phyloP scores from a whole-genome alignment of 2,888 invertebrate species.

The Deilephila porcellus region DNA sequence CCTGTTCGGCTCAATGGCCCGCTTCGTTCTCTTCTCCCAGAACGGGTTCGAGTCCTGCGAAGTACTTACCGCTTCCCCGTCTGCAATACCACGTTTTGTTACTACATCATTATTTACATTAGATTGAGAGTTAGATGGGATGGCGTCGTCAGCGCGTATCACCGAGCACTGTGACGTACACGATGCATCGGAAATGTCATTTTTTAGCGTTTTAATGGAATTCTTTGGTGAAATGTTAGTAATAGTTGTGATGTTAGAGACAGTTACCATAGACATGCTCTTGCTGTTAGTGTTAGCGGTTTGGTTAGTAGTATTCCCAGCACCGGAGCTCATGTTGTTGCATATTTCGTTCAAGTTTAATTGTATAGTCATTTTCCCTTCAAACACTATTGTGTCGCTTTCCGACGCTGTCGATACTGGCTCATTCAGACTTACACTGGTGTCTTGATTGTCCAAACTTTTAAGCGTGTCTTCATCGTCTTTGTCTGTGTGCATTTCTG shows the following conservation, averaged over 20 bases:
- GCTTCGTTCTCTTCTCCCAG: constrained; percentile 76
- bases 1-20: constrained; percentile 76
- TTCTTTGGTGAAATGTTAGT: constrained; percentile 82
- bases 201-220: constrained; percentile 80
- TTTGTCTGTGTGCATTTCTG: constrained; percentile 81
- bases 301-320: constrained; percentile 75
- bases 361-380: constrained; percentile 84
- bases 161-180: constrained; percentile 63
- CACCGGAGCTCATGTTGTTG: constrained; percentile 78
- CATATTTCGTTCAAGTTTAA: constrained; percentile 82
- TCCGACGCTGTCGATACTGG: constrained; percentile 77
- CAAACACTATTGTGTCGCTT: constrained; percentile 81
- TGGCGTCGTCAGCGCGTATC: constrained; percentile 52
- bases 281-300: constrained; percentile 73
- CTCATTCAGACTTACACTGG: constrained; percentile 84
- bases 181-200: constrained; percentile 62
- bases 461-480: constrained; percentile 82
- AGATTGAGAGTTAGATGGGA: constrained; percentile 54
- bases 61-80: constrained; percentile 69
- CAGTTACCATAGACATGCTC: constrained; percentile 84
- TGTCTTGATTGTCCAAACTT: constrained; percentile 82
- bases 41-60: constrained; percentile 79
- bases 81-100: constrained; percentile 58
- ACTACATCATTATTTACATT: constrained; percentile 57
- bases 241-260: constrained; percentile 83